Evolutionary conservation across 2,888 invertebrate genomes (phyloP).

Genomic region (Listrodromus nycthemerus): DNA sequence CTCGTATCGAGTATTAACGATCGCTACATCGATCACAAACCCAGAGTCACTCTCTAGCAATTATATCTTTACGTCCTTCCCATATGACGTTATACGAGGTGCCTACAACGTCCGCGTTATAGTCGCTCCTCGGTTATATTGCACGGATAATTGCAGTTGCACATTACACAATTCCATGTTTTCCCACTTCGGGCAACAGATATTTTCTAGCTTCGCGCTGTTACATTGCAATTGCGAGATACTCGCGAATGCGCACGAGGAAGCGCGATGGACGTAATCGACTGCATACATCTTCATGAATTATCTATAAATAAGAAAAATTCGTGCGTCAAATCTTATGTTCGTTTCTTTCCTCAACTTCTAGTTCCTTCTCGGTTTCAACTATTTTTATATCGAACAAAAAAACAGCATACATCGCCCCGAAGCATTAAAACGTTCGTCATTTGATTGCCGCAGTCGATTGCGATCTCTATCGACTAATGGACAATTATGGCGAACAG

Average conservation of each 20-base stretch:
- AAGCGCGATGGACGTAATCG: constrained; percentile 29
- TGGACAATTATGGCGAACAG: constrained; percentile 6
- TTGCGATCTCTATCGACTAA: constrained; percentile 17
- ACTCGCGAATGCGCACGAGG: constrained; percentile 28
- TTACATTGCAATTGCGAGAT: constrained; percentile 7
- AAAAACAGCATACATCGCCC: not conserved
- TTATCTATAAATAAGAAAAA: not conserved
- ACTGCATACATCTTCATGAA: not conserved
- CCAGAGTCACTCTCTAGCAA: constrained; percentile 30
- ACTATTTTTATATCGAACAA: not conserved
- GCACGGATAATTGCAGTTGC: constrained; percentile 37
- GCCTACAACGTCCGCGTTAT: not conserved
- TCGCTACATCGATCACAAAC: constrained; percentile 4
- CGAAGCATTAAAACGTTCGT: not conserved
- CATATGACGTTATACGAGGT: not conserved
- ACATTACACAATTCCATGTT: not conserved
- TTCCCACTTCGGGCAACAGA: not conserved
- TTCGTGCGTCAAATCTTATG: not conserved
- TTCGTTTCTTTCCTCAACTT: not conserved
- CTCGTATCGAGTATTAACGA: not conserved
- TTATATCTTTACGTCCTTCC: constrained; percentile 36
- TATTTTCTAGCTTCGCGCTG: not conserved
- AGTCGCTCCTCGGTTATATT: constrained; percentile 10
- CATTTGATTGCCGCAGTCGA: not conserved
- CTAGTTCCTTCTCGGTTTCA: not conserved